These are phyloP conservation scores for Hassar affinis DNA, from an alignment of 2,113 vertebrate species.

Conservation along the genomic window DNA sequence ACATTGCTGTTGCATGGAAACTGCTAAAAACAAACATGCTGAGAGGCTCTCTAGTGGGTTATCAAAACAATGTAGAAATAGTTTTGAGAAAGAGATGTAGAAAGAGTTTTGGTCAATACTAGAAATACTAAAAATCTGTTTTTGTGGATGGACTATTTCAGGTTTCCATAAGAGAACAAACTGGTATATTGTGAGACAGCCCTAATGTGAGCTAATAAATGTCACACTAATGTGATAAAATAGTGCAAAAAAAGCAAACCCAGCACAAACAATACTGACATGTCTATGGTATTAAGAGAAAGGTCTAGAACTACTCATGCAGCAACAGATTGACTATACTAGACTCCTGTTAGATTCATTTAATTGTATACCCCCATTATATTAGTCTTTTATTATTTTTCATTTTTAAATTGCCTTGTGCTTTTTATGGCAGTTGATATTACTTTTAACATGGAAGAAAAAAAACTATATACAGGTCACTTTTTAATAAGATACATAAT, in stretches of 20 bases:
- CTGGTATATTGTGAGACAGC: neutral
- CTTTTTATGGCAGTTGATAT: too few species aligned
- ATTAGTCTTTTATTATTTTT: neutral
- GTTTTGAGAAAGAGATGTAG: too few species aligned
- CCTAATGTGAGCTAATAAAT: neutral
- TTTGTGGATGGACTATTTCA: too few species aligned
- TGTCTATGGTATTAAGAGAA: constrained; percentile 53
- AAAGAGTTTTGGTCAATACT: too few species aligned
- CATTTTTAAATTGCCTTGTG: neutral
- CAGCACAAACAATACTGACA: constrained; percentile 53
- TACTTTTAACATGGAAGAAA: too few species aligned
- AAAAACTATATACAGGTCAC: too few species aligned
- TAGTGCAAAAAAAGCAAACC: neutral
- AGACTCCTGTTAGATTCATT: neutral
- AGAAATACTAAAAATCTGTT: too few species aligned
- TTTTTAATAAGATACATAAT: neutral
- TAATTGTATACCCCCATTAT: too few species aligned
- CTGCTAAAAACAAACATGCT: neutral
- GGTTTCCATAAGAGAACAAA: too few species aligned
- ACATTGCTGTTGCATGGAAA: neutral
- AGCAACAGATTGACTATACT: neutral
- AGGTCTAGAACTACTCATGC: neutral
- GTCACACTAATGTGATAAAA: constrained; percentile 10
- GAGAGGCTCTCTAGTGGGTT: too few species aligned
- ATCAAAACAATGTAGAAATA: too few species aligned